These are phyloP conservation scores for Silurus lanzhouensis DNA, from an alignment of 2,797 vertebrate genomes.

Conservation along the genomic window DNA sequence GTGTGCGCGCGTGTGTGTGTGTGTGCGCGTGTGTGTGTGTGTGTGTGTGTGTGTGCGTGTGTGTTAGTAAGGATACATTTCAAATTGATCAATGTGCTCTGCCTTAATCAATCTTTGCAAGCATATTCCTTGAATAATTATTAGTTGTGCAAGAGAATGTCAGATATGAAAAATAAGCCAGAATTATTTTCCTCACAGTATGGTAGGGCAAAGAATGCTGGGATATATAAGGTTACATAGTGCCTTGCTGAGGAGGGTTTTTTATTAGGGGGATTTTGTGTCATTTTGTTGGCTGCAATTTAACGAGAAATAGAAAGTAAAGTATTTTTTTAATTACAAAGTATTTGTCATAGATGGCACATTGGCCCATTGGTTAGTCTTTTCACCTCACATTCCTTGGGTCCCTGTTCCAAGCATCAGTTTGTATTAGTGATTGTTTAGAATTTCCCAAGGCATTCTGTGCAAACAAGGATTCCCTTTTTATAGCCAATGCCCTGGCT, in stretches of 20 bases:
- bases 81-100: slow-evolving; percentile 87
- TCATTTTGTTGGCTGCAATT: slow-evolving; percentile 65
- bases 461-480: background rate
- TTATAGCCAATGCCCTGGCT: background rate
- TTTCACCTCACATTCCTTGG: background rate
- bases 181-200: slow-evolving; percentile 71
- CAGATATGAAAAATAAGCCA: slow-evolving; percentile 76
- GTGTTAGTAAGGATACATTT: slow-evolving; percentile 76
- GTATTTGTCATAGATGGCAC: slow-evolving; percentile 21
- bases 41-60: slow-evolving; percentile 24
- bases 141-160: slow-evolving; percentile 71
- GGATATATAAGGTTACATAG: slow-evolving; percentile 38
- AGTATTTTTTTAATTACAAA: slow-evolving; percentile 1
- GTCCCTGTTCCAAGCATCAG: background rate
- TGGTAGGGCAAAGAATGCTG: slow-evolving; percentile 64
- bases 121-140: slow-evolving; percentile 76
- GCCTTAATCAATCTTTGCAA: slow-evolving; percentile 87
- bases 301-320: slow-evolving; percentile 6
- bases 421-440: background rate
- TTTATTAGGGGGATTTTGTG: slow-evolving; percentile 55
- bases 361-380: background rate
- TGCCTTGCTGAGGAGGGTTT: slow-evolving; percentile 52
- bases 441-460: background rate
- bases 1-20: slow-evolving; percentile 30
- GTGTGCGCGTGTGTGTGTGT: slow-evolving; percentile 30